A percentile compares a stretch with the other conserved stretches of the same genome.
phyloP scores from a whole-genome alignment of 2,113 vertebrate species.

The Notechis scutatus region DNA sequence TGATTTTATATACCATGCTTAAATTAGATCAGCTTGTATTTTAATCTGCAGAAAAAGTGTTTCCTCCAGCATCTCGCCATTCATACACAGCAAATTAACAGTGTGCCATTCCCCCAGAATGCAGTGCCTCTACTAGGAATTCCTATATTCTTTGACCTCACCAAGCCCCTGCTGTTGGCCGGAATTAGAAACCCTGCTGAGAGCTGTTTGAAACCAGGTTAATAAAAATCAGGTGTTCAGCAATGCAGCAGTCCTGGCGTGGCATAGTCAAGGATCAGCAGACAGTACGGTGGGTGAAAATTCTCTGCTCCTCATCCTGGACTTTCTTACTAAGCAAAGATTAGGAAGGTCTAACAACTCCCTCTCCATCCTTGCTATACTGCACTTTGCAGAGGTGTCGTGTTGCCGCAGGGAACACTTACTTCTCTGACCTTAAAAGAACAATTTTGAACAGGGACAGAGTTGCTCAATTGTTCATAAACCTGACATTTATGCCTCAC shows the following conservation, averaged over 20 bases:
- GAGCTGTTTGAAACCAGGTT: not conserved
- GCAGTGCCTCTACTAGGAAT: too few relatives aligned
- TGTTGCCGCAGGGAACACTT: conserved; percentile 53
- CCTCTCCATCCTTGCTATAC: not conserved
- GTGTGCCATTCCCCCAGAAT: not conserved
- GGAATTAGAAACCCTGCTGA: not conserved
- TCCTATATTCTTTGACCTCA: not conserved
- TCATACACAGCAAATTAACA: not conserved
- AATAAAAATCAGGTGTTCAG: not conserved
- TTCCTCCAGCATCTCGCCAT: not conserved
- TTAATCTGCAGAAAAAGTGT: not conserved
- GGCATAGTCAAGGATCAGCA: not conserved
- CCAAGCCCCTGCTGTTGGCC: not conserved
- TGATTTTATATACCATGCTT: too few relatives aligned
- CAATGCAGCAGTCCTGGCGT: not conserved
- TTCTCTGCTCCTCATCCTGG: not conserved
- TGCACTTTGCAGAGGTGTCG: conserved; percentile 8
- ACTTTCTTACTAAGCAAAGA: conserved; percentile 1
- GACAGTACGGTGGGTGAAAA: not conserved
- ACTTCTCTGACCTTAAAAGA: conserved; percentile 69
- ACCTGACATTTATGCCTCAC: conserved; percentile 71
- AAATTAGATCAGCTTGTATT: not conserved
- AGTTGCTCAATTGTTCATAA: conserved; percentile 73
- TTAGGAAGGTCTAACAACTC: not conserved
- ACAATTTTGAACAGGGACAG: conserved; percentile 61